phyloP scores from a whole-genome alignment of 2,113 vertebrate genomes.

The Mungos mungo region DNA sequence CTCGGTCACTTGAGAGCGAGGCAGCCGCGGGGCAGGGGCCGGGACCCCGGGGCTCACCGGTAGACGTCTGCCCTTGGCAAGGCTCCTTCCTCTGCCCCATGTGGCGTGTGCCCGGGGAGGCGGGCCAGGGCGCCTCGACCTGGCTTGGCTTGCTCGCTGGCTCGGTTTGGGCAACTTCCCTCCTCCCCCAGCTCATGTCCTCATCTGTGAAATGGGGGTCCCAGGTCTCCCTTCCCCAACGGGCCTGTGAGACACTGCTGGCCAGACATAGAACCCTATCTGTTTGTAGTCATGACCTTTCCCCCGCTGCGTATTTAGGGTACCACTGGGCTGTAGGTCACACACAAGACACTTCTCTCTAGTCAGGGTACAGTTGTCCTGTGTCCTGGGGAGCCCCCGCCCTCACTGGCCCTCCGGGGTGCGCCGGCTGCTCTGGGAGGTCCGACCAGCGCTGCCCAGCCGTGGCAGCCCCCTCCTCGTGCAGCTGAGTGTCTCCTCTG shows the following conservation, averaged over 20 bases:
- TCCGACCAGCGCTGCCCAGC: neutral
- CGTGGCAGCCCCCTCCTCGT: neutral
- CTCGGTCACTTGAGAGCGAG: neutral
- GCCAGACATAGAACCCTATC: fast-evolving
- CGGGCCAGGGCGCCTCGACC: fast-evolving
- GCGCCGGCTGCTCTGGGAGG: neutral
- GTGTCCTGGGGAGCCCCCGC: neutral
- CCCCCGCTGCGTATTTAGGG: neutral
- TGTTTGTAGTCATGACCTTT: fast-evolving
- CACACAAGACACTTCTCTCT: fast-evolving
- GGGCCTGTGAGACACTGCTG: neutral
- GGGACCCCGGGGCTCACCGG: neutral
- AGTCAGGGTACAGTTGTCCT: fast-evolving
- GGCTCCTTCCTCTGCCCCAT: neutral
- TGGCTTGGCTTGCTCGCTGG: fast-evolving
- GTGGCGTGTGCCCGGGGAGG: neutral
- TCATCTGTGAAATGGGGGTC: neutral
- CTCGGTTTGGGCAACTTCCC: too few relatives aligned
- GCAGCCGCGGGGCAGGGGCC: neutral
- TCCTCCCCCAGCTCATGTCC: neutral
- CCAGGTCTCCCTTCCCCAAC: neutral
- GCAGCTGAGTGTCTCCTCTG: neutral
- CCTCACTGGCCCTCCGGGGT: fast-evolving
- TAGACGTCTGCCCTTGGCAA: neutral
- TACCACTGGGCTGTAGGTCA: neutral